A percentile compares a stretch with the other conserved stretches of the same genome.
phyloP scores from a whole-genome alignment of 2,113 vertebrate genomes.

The Lycocorax pyrrhopterus region DNA sequence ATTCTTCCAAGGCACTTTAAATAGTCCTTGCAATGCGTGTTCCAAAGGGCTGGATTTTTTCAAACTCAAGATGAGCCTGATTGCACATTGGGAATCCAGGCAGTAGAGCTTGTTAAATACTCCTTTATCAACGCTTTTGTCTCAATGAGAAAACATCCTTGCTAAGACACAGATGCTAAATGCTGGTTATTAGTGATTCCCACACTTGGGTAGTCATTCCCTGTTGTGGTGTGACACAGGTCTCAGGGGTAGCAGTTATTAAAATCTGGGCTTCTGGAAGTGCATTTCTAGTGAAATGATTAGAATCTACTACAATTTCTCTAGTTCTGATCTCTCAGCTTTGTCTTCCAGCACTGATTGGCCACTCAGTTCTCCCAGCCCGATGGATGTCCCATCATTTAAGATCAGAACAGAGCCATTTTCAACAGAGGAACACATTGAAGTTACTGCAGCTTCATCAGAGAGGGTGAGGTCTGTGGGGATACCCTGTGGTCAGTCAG shows the following conservation, averaged over 20 bases:
- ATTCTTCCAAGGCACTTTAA: constrained; percentile 12
- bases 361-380: constrained; percentile 89
- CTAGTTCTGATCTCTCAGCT: not conserved
- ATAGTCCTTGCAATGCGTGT: not conserved
- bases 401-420: constrained; percentile 85
- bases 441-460: constrained; percentile 62
- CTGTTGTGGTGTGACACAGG: rapidly evolving
- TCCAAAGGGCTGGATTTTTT: not conserved
- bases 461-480: constrained; percentile 44
- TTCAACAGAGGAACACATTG: constrained; percentile 67
- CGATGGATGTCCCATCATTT: constrained; percentile 87
- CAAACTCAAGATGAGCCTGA: constrained; percentile 19
- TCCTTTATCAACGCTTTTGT: not conserved
- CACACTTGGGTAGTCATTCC: not conserved
- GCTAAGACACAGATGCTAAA: not conserved
- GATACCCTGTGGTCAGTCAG: constrained; percentile 66
- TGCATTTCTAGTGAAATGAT: not conserved
- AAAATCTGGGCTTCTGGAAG: not conserved
- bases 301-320: not conserved
- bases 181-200: not conserved
- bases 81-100: not conserved
- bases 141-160: not conserved
- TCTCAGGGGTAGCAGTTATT: not conserved
- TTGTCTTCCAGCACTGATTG: constrained; percentile 83
- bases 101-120: not conserved